phyloP scores from a whole-genome alignment of 1,140 invertebrate genomes.

The Eueides isabella region DNA sequence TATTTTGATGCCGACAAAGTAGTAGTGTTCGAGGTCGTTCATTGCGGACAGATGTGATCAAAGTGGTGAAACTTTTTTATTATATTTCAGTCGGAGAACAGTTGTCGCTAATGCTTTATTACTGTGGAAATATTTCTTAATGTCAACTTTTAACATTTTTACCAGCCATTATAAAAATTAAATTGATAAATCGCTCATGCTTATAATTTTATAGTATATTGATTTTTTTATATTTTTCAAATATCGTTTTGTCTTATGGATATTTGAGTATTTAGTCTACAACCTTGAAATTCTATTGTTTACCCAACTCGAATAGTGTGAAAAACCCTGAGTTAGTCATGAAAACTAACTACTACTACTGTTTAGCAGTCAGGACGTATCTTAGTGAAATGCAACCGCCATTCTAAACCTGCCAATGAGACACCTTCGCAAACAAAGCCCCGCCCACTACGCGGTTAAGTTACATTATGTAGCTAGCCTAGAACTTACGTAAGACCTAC shows the following conservation, averaged over 20 bases:
- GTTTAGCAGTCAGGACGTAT: constrained; percentile 62
- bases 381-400: constrained; percentile 71
- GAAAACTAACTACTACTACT: constrained; percentile 51
- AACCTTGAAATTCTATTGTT: background rate
- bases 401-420: constrained; percentile 63
- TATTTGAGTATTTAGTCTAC: background rate
- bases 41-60: constrained; percentile 42
- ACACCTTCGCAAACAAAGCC: constrained; percentile 53
- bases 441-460: constrained; percentile 64
- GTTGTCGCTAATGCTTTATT: constrained; percentile 47
- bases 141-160: constrained; percentile 22
- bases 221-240: background rate
- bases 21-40: constrained; percentile 19
- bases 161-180: constrained; percentile 14
- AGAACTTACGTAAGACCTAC: constrained; percentile 47
- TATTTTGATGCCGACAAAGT: constrained; percentile 26
- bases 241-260: background rate
- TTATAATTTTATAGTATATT: background rate
- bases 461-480: constrained; percentile 49
- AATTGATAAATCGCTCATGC: background rate
- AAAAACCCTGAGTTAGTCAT: constrained; percentile 46
- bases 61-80: constrained; percentile 47
- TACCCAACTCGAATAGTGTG: background rate
- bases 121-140: constrained; percentile 33
- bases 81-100: constrained; percentile 42